Conservation (phyloP, 2,797 vertebrate species). For the Paramormyrops hopkinsi region DNA sequence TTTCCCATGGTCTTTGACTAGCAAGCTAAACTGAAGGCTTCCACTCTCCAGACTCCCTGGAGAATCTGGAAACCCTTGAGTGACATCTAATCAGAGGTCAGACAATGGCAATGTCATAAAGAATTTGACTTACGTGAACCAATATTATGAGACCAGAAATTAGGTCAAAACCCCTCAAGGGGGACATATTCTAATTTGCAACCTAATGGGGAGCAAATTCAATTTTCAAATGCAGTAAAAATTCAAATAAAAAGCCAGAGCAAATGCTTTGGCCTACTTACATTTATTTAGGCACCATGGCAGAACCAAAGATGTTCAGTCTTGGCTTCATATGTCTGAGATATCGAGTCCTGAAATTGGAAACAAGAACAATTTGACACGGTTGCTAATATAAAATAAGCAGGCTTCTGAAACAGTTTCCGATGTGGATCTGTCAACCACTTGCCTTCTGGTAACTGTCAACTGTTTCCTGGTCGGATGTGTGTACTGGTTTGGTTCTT, state of each 20-base stretch:
- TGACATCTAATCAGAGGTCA: background rate
- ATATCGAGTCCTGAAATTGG: background rate
- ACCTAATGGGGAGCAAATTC: background rate
- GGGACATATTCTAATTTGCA: background rate
- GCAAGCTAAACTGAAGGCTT: background rate
- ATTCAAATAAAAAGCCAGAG: slow-evolving; percentile 1
- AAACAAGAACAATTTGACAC: background rate
- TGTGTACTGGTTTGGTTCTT: background rate
- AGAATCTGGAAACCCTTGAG: background rate
- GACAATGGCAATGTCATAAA: background rate
- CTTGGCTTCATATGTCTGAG: background rate
- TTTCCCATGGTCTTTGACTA: background rate
- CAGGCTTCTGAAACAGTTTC: background rate
- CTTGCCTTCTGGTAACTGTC: background rate
- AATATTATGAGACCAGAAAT: slow-evolving; percentile 8
- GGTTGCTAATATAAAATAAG: background rate
- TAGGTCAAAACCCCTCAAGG: background rate
- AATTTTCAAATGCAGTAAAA: slow-evolving; percentile 12
- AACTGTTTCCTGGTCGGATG: background rate
- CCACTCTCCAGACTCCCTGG: background rate
- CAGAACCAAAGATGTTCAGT: background rate
- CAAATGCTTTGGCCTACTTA: background rate
- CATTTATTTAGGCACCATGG: background rate
- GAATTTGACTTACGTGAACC: background rate
- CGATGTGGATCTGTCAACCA: background rate